Evolutionary conservation across 2,797 vertebrate species (phyloP).

Genomic region (Leontocebus nigricollis): DNA sequence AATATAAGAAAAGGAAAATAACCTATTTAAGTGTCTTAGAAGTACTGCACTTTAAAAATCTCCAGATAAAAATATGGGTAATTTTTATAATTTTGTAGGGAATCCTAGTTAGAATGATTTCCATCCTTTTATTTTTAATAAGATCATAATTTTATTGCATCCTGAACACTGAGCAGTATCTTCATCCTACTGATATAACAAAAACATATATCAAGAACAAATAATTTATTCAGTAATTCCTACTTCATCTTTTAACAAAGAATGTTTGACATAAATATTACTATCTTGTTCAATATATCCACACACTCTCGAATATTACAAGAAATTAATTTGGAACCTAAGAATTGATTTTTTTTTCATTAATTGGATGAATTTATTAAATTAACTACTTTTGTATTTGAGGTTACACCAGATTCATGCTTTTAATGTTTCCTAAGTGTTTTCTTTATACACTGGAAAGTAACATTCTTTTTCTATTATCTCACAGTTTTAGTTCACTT

Average conservation of each 20-base stretch:
- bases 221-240: background rate
- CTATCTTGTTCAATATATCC: background rate
- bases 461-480: background rate
- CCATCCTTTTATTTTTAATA: background rate
- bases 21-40: background rate
- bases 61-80: background rate
- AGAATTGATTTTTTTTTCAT: background rate
- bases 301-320: background rate
- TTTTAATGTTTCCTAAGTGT: background rate
- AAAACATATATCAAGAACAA: background rate
- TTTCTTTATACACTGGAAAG: background rate
- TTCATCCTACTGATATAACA: background rate
- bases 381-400: background rate
- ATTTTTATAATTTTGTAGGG: background rate
- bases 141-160: background rate
- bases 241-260: slow-evolving; percentile 5
- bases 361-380: background rate
- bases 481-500: background rate
- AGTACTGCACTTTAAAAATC: background rate
- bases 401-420: background rate
- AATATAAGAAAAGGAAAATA: background rate
- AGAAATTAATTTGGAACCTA: background rate
- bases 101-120: background rate
- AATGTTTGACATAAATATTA: background rate
- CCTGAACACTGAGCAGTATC: background rate